Base-by-base conservation (phyloP, 53 echinoderm and acorn worm genomes). In the Paelopatides confundens region DNA sequence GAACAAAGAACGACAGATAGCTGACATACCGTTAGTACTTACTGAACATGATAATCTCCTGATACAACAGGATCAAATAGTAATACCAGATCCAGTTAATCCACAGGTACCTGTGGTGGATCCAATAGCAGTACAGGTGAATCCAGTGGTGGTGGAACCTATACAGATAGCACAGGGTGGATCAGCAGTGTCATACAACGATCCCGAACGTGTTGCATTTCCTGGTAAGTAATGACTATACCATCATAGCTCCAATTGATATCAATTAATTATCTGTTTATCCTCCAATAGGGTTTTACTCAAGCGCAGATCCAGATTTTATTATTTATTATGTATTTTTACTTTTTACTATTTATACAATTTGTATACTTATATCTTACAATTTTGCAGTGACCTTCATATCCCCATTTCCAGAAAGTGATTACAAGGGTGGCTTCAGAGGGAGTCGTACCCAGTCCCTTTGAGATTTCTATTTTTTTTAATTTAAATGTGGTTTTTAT, bases 161-260 rank as follows among this genome's bases (percentile, higher is more conserved):
- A 32, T 67, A 33, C 77, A 77, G 30, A 32, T 31, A 67, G 68
- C 33, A 8, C 12, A 27, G 18, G 31, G 50, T 1, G 79, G 53
- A 32, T 53, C 11, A 79, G 79, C 15, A 24, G 53, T 79, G 15
- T 47, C 51, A 3, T 79, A 79, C 48, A 11, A 79, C 49, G 79
- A 79, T 51, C 79, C 79, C 12, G 49, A 48, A 53, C 51, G 79
- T 29, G 79, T 79, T 5, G 33, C 43, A 31, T 79, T 79, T 30
- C 79, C 79, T 24, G 79, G 79, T 79, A 79, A 31, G 79, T 50
- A 15, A 14, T 4, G 13, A 67, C 11, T 35, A 18, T 34, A n/a
- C 17, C 12, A 63, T 29, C 24, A 1, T 10, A 6, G 17, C 63
- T 63, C 12, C 63, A 17, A 63, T 0, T 43, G n/a, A n/a, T n/a